Conservation (phyloP, 1,140 invertebrate species). For the Myzus persicae region DNA sequence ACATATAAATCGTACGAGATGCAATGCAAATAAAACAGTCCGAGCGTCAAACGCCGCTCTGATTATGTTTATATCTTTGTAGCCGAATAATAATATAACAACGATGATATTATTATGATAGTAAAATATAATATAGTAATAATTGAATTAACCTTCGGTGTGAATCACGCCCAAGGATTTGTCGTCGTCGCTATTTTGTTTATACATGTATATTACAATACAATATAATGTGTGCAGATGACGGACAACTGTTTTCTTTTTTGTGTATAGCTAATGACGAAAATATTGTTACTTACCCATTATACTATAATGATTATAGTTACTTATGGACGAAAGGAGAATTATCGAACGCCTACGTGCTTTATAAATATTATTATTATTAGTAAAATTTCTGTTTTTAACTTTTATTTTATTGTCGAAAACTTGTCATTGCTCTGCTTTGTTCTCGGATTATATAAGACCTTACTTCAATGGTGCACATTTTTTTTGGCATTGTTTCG, state of each 20-base stretch:
- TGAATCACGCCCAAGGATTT: constrained; percentile 23
- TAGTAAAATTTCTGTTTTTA: neutral
- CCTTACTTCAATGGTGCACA: neutral
- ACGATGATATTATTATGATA: neutral
- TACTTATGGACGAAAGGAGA: neutral
- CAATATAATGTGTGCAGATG: neutral
- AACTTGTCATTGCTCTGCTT: neutral
- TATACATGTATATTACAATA: neutral
- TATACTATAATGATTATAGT: neutral
- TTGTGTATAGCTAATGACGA: neutral
- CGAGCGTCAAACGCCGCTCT: neutral
- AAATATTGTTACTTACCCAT: neutral
- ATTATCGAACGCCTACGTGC: neutral
- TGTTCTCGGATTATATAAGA: neutral
- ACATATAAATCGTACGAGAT: neutral
- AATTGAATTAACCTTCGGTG: constrained; percentile 34
- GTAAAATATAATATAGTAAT: constrained; percentile 22
- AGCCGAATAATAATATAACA: neutral
- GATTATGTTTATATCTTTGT: neutral
- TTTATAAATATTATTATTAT: constrained; percentile 6
- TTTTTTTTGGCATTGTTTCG: neutral
- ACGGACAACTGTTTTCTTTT: neutral
- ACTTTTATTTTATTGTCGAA: neutral
- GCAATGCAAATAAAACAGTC: neutral
- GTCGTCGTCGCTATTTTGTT: neutral